Base-by-base conservation (phyloP, 64 coral and sea anemone genomes). In the Exaiptasia diaphana region DNA sequence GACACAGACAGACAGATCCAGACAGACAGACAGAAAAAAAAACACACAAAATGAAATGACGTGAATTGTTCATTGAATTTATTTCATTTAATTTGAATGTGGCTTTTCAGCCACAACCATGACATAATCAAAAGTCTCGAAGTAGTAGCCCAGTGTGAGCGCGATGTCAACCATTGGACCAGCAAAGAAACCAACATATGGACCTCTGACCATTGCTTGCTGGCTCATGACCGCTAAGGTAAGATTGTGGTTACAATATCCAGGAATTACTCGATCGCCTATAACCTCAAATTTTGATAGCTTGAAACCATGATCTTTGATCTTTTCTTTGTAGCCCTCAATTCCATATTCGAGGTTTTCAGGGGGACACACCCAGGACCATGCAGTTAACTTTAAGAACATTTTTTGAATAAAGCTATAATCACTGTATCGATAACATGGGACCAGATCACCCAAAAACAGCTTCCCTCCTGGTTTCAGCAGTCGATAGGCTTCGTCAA, bases 181-280 rank as follows among this genome's bases (percentile, higher is more conserved):
- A 27, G 70, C 71, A 7, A 76, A 4, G 53, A 76, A 76, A 5
- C 83, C 83, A 30, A 50, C 83, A 17, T 76, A 62, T 15, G 71
- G 24, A 24, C 83, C 83, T 46, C 84, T 67, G 20, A 87, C 32
- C 63, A 54, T 77, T 6, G 84, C 84, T 26, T 78, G 84, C 43
- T 68, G 31, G 50, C 60, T 71, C 43, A 87, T 87, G 54, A 87
- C 84, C 18, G 73, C 40, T 34, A 75, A 64, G 10, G 56, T 77
- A 38, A 87, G 73, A 54, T 87, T 87, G 22, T 77, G 30, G 46
- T 65, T 46, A 35, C 77, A 81, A 29, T 81, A 81, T 22, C 46
- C 26, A 0, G 77, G 77, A 67, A 87, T 40, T n/a, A 87, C 83
- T 87, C 73, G 67, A 44, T 87, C 83, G 43, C 83, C 83, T 68